These are phyloP conservation scores for Epistrophe grossulariae DNA, from an alignment of 2,888 invertebrate species.

Conservation along the genomic window DNA sequence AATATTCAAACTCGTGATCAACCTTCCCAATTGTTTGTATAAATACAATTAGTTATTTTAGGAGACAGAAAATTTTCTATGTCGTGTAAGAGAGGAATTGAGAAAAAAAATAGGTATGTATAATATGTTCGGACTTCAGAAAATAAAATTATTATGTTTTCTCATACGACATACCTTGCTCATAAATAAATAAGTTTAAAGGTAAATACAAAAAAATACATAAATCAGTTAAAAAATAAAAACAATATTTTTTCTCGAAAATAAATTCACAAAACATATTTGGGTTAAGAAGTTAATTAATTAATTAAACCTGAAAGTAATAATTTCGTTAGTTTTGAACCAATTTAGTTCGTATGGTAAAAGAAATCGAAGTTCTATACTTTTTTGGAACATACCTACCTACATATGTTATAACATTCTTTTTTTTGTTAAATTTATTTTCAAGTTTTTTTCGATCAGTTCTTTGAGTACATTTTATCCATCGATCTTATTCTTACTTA, in stretches of 20 bases:
- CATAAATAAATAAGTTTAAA: background rate
- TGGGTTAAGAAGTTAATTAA: too few species aligned
- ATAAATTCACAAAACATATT: background rate
- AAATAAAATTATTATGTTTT: background rate
- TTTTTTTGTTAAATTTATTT: too few species aligned
- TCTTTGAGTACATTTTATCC: too few species aligned
- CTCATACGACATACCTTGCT: background rate
- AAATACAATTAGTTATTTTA: conserved; percentile 24
- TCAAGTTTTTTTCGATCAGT: too few species aligned
- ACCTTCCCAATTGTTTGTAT: conserved; percentile 17
- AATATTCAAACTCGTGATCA: conserved; percentile 64
- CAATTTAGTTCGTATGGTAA: too few species aligned
- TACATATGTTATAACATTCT: too few species aligned
- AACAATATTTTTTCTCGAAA: background rate
- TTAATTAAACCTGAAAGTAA: too few species aligned
- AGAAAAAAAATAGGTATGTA: background rate
- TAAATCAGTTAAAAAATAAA: background rate
- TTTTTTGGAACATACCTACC: too few species aligned
- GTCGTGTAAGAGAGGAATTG: background rate
- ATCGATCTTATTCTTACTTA: too few species aligned
- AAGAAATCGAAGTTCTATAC: too few species aligned
- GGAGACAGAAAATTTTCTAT: conserved; percentile 1
- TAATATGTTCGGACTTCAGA: background rate
- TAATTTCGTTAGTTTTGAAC: too few species aligned
- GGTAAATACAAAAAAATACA: background rate